Conservation (phyloP, 2,113 vertebrate genomes). For the Potamarius usumacintae region DNA sequence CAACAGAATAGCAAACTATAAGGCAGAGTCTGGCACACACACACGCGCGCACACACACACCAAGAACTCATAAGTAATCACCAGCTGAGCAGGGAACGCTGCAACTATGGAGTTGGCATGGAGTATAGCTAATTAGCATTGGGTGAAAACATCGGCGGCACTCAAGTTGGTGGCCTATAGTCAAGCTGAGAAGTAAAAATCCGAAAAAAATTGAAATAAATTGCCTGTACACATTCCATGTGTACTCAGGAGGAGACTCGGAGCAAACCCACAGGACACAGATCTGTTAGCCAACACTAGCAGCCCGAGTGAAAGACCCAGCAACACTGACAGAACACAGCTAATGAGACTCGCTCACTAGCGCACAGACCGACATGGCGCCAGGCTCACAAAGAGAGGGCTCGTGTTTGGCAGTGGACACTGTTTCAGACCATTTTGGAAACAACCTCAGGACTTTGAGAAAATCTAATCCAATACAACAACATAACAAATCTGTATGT, state of each 20-base stretch:
- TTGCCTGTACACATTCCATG: neutral
- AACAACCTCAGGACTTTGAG: neutral
- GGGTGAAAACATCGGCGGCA: neutral
- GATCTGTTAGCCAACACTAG: neutral
- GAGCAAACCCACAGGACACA: neutral
- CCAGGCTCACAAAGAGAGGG: neutral
- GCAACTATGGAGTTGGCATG: neutral
- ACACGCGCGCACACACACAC: neutral
- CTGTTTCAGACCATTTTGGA: neutral
- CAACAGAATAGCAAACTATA: neutral
- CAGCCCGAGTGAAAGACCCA: neutral
- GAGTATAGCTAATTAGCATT: neutral
- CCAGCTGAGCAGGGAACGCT: slow-evolving; percentile 1
- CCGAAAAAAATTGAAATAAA: neutral
- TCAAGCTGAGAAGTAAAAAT: neutral
- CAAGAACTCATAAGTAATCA: neutral
- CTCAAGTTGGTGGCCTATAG: neutral
- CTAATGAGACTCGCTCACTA: neutral
- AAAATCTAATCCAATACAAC: neutral
- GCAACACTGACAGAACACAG: neutral
- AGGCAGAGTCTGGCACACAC: neutral
- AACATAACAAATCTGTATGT: neutral
- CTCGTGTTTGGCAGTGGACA: neutral
- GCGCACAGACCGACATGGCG: neutral
- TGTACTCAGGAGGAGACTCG: neutral